These are phyloP conservation scores for Leucopsar rothschildi DNA, from an alignment of 2,113 vertebrate genomes.

Conservation along the genomic window DNA sequence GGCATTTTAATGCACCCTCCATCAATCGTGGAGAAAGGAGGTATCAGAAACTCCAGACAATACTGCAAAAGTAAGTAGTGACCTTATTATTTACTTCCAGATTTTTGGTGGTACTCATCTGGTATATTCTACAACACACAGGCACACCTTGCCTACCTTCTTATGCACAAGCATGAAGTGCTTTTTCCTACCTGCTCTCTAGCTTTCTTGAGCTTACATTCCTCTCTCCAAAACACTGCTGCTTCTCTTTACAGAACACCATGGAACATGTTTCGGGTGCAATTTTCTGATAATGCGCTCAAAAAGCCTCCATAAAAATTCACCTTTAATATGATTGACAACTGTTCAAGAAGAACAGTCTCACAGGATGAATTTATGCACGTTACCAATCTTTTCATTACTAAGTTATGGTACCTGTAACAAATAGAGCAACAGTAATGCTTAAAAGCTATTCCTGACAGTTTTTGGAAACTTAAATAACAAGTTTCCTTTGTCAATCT, in stretches of 20 bases:
- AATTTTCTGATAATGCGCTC: background rate
- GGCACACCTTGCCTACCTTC: background rate
- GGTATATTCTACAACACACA: background rate
- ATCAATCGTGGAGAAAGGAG: background rate
- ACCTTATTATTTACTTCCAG: background rate
- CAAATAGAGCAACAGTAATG: conserved; percentile 12
- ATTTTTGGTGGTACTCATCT: background rate
- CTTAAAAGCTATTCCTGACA: background rate
- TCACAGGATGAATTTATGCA: conserved; percentile 29
- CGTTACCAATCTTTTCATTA: conserved; percentile 36
- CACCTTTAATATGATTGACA: background rate
- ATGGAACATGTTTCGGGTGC: background rate
- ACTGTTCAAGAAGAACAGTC: background rate
- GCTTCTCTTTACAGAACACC: background rate
- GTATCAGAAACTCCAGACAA: background rate
- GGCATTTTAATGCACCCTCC: background rate
- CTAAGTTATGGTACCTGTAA: conserved; percentile 18
- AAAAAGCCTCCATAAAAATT: conserved; percentile 12
- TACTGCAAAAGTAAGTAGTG: background rate
- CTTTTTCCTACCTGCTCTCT: background rate
- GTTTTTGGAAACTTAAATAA: conserved; percentile 10
- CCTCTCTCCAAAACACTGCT: background rate
- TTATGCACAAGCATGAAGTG: background rate
- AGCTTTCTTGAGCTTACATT: background rate
- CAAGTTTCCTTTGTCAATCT: background rate